Evolutionary conservation across 2,797 vertebrate genomes (phyloP).

Genomic region (Acomys russatus): DNA sequence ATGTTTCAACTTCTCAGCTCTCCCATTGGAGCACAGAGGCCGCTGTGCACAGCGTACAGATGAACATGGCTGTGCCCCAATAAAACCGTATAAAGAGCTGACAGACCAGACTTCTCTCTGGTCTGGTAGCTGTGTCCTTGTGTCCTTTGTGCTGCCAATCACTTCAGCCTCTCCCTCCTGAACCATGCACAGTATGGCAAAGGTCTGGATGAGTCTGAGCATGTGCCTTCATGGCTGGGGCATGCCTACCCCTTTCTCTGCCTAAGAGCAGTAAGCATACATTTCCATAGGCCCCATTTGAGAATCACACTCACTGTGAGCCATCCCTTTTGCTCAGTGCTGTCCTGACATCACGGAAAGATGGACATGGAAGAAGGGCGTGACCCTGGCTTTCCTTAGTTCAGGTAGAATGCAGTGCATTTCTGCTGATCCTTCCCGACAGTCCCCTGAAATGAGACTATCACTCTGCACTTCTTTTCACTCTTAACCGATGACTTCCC

Average conservation of each 20-base stretch:
- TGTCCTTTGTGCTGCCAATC: not conserved
- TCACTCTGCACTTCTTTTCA: not conserved
- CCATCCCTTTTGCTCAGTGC: not conserved
- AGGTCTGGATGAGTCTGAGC: not conserved
- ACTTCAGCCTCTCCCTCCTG: not conserved
- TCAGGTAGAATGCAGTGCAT: not conserved
- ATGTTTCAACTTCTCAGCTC: not conserved
- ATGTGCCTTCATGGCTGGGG: not conserved
- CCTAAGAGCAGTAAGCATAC: not conserved
- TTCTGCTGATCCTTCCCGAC: not conserved
- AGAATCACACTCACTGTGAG: not conserved
- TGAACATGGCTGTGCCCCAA: not conserved
- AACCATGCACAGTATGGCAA: too few relatives aligned
- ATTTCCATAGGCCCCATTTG: not conserved
- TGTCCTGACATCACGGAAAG: not conserved
- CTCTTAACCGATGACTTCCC: not conserved
- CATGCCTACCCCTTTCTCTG: not conserved
- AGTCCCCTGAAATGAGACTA: not conserved
- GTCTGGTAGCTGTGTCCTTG: fast-evolving
- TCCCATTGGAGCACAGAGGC: not conserved
- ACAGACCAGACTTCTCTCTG: not conserved
- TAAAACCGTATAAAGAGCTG: slow-evolving; percentile 53
- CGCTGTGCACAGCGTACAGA: fast-evolving
- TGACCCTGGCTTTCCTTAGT: not conserved
- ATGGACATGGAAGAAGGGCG: fast-evolving